phyloP scores from a whole-genome alignment of 2,113 vertebrate genomes.

The Malurus melanocephalus region DNA sequence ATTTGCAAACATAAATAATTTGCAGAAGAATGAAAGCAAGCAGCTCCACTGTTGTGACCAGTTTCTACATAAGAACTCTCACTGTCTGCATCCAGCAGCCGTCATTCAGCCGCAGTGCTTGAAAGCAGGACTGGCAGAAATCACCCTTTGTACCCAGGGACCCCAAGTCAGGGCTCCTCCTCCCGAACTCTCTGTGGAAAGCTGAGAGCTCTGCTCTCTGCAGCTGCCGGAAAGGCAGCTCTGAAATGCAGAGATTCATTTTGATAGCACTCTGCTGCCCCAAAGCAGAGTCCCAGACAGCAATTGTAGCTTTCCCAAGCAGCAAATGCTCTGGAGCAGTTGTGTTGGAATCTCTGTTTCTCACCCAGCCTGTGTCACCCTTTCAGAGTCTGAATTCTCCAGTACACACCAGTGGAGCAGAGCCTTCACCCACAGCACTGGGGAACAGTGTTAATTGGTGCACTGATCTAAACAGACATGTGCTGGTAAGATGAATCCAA shows the following conservation, averaged over 20 bases:
- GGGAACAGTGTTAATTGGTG: neutral
- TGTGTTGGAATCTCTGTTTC: neutral
- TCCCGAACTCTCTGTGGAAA: slow-evolving; percentile 45
- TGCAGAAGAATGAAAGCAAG: slow-evolving; percentile 17
- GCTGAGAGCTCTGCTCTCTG: neutral
- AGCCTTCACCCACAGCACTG: neutral
- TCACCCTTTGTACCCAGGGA: slow-evolving; percentile 89
- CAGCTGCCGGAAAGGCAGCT: neutral
- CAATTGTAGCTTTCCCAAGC: neutral
- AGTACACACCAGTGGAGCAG: neutral
- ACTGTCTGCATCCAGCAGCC: neutral
- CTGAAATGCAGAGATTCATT: neutral
- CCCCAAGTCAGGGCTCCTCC: slow-evolving; percentile 82
- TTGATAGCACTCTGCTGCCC: neutral
- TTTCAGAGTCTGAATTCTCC: neutral
- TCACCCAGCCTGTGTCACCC: neutral
- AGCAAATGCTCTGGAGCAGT: neutral
- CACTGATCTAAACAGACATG: neutral
- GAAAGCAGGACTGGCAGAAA: slow-evolving; percentile 43
- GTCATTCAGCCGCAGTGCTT: neutral
- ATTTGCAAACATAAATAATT: slow-evolving; percentile 29
- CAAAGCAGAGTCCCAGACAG: neutral
- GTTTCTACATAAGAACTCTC: neutral
- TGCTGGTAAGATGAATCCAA: neutral
- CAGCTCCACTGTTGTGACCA: neutral